phyloP scores from a whole-genome alignment of 2,888 invertebrate genomes.

The Machimus atricapillus region DNA sequence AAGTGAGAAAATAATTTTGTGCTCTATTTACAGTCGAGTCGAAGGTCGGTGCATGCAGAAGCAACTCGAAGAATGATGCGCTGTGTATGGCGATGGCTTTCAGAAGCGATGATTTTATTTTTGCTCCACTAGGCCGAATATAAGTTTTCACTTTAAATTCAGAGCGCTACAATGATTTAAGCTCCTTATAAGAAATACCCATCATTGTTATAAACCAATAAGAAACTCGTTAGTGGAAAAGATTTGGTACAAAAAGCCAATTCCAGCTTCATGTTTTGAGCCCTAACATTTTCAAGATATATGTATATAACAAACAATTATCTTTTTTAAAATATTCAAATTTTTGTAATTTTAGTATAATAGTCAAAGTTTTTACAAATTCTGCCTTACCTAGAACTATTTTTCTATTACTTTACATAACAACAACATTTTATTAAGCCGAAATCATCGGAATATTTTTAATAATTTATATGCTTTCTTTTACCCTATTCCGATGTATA shows the following conservation, averaged over 20 bases:
- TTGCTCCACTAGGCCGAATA: not conserved
- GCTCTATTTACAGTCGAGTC: not conserved
- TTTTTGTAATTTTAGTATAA: no score
- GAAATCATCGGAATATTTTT: no score
- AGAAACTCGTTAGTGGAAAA: not conserved
- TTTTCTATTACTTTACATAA: no score
- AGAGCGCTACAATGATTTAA: not conserved
- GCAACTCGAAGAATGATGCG: not conserved
- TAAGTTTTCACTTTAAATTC: not conserved
- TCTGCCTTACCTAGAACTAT: no score
- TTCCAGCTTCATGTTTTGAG: not conserved
- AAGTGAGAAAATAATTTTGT: constrained; percentile 1
- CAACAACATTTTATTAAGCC: no score
- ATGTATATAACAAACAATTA: no score
- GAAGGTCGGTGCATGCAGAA: not conserved
- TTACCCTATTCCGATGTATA: no score
- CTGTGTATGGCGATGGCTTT: not conserved
- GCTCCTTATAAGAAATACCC: not conserved
- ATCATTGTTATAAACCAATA: not conserved
- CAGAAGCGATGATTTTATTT: not conserved
- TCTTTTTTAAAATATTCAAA: no score
- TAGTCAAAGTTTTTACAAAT: no score
- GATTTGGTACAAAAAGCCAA: not conserved
- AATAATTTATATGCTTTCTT: no score
- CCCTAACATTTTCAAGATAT: no score